A percentile compares a stretch with the other conserved stretches of the same genome.
Evolutionary conservation across 2,797 vertebrate genomes (phyloP).

Genomic region (Sternarchorhynchus goeldii): DNA sequence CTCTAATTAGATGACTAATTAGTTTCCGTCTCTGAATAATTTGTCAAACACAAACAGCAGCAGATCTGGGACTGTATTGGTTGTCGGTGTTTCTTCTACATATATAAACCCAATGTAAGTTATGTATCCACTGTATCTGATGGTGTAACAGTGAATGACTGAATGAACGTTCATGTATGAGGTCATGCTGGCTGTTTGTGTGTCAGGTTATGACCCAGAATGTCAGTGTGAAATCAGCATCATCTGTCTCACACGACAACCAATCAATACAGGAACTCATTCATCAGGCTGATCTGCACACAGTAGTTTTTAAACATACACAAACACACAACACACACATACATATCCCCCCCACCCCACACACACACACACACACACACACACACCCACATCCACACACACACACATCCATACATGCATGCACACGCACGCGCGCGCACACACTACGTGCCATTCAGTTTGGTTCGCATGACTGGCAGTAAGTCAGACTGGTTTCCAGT

Average conservation of each 20-base stretch:
- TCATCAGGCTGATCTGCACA: conserved; percentile 72
- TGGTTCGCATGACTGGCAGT: no score
- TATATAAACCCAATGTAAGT: no score
- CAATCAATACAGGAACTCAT: conserved; percentile 96
- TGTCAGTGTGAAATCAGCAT: conserved; percentile 90
- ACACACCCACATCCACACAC: no score
- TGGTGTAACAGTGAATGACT: background rate
- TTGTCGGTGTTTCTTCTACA: no score
- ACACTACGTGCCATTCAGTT: no score
- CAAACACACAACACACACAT: background rate
- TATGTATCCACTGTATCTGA: background rate
- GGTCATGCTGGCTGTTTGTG: conserved; percentile 59
- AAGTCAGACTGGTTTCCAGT: no score
- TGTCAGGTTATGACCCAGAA: conserved; percentile 79
- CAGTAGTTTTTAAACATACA: conserved; percentile 35
- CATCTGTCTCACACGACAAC: conserved; percentile 92
- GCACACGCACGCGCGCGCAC: no score
- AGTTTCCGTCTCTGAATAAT: background rate
- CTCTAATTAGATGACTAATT: background rate
- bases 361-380: no score
- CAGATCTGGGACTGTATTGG: background rate
- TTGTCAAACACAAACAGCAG: background rate
- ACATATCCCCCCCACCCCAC: no score
- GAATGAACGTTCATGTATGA: conserved; percentile 9
- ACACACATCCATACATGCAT: no score